phyloP scores from a whole-genome alignment of 2,113 vertebrate genomes.

The Axis porcinus region DNA sequence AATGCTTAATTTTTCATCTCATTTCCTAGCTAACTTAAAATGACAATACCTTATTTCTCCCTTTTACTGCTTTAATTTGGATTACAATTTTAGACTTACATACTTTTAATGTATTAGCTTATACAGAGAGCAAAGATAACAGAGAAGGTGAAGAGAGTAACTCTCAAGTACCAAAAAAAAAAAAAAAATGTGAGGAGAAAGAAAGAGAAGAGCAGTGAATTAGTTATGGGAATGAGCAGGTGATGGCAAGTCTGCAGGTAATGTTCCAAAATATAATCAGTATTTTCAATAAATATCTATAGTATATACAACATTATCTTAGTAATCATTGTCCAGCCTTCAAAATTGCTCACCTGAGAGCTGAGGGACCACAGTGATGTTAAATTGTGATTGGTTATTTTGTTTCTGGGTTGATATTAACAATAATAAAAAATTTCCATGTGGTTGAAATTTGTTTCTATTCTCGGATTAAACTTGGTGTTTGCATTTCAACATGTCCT shows the following conservation, averaged over 20 bases:
- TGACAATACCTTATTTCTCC: not conserved
- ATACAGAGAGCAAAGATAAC: not conserved
- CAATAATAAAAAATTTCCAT: not conserved
- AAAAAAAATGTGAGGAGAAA: not conserved
- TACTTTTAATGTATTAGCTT: not conserved
- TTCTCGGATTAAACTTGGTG: not conserved
- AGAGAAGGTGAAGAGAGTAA: not conserved
- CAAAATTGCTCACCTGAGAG: not conserved
- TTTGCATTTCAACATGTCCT: not conserved
- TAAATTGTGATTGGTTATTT: not conserved
- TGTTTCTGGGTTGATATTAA: not conserved
- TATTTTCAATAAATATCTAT: not conserved
- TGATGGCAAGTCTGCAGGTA: not conserved
- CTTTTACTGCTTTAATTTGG: not conserved
- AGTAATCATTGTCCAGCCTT: not conserved
- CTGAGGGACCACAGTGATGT: not conserved
- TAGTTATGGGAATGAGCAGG: not conserved
- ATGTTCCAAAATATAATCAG: not conserved
- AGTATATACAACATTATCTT: not conserved
- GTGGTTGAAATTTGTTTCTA: not conserved
- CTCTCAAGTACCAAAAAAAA: not conserved
- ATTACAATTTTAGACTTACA: not conserved
- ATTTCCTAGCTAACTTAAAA: not conserved
- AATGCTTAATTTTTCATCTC: not conserved
- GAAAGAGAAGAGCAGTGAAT: not conserved